Conservation (phyloP, 2,888 invertebrate genomes). For the Drosophila antonietae region DNA sequence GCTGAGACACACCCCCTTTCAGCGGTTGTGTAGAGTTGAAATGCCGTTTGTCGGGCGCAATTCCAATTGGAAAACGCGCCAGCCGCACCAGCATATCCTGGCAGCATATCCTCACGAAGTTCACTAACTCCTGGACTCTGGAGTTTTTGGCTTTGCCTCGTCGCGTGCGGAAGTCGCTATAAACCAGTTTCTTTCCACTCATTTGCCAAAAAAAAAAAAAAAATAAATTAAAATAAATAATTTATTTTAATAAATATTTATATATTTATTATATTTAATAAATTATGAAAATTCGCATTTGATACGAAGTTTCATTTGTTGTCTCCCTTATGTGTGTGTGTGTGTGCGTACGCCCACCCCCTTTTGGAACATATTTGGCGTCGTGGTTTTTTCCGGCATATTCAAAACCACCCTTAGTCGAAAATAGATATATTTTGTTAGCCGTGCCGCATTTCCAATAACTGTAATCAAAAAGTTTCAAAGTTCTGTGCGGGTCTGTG, state of each 20-base stretch:
- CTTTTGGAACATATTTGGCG: conserved; percentile 51
- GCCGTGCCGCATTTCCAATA: conserved; percentile 47
- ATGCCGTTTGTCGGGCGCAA: conserved; percentile 34
- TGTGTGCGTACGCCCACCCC: conserved; percentile 53
- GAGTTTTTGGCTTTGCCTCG: conserved; percentile 77
- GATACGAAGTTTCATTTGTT: conserved; percentile 15
- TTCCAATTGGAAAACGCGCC: conserved; percentile 67
- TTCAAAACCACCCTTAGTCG: conserved; percentile 56
- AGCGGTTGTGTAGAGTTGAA: conserved; percentile 59
- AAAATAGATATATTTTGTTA: conserved; percentile 29
- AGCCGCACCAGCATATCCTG: conserved; percentile 48
- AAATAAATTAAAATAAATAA: neutral
- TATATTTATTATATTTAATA: neutral
- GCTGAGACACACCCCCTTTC: conserved; percentile 58
- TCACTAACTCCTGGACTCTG: conserved; percentile 72
- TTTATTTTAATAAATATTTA: neutral
- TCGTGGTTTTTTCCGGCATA: conserved; percentile 50
- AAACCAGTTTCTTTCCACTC: conserved; percentile 3
- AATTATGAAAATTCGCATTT: neutral
- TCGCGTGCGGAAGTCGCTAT: conserved; percentile 67
- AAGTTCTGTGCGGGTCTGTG: conserved; percentile 1
- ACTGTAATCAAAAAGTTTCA: conserved; percentile 34
- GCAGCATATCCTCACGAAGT: conserved; percentile 67
- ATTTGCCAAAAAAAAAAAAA: neutral
- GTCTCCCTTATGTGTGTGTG: conserved; percentile 35